Percentiles rank a stretch among this genome's conserved stretches.
Evolutionary conservation across 2,113 vertebrate species (phyloP).

Genomic region (Gymnarchus niloticus): DNA sequence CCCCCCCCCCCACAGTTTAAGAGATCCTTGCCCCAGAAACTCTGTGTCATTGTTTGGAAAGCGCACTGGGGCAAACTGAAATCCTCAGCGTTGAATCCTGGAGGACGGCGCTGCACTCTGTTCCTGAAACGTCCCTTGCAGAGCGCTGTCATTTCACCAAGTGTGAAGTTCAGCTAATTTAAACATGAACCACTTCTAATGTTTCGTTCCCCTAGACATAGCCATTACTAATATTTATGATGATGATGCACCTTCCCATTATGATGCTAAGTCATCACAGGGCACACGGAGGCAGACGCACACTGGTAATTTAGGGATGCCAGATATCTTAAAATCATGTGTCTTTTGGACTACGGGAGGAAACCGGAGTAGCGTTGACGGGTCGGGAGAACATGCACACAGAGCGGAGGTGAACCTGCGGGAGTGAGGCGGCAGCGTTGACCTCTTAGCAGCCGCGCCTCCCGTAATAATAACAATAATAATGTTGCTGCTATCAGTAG

Average conservation of each 20-base stretch:
- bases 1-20: conserved; percentile 31
- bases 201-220: not conserved
- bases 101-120: not conserved
- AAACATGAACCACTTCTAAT: not conserved
- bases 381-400: too few species aligned
- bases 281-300: too few species aligned
- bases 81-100: not conserved
- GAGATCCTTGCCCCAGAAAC: conserved; percentile 35
- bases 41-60: conserved; percentile 41
- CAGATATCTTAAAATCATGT: too few species aligned
- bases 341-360: too few species aligned
- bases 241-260: not conserved
- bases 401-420: too few species aligned
- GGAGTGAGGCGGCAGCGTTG: too few species aligned
- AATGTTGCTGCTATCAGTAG: too few species aligned
- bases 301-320: too few species aligned
- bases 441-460: too few species aligned
- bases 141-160: not conserved
- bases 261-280: too few species aligned
- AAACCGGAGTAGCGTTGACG: too few species aligned
- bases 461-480: too few species aligned
- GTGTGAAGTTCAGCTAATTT: not conserved
- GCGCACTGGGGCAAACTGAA: conserved; percentile 35
- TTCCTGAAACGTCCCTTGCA: not conserved
- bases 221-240: not conserved